phyloP scores from a whole-genome alignment of 2,797 vertebrate genomes.

The Arctocebus calabarensis region DNA sequence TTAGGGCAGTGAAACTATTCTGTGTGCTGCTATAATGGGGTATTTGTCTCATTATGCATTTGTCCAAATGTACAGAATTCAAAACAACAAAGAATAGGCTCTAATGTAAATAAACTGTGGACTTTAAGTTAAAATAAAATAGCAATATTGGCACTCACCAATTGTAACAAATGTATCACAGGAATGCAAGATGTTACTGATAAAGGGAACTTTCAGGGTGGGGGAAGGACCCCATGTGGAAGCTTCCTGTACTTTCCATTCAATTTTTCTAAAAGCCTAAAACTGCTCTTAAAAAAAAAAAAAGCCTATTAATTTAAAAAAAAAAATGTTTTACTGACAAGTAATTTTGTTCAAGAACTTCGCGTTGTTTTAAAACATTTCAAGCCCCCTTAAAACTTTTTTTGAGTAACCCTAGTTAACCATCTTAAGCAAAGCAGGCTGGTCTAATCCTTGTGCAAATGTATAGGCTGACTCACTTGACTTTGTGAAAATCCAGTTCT shows the following conservation, averaged over 20 bases:
- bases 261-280: neutral
- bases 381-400: neutral
- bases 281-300: neutral
- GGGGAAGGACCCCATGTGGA: accelerated
- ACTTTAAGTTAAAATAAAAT: neutral
- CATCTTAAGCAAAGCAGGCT: neutral
- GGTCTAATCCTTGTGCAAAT: neutral
- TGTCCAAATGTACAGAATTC: neutral
- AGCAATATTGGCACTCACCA: accelerated
- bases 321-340: neutral
- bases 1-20: neutral
- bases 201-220: accelerated
- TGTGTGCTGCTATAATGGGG: accelerated
- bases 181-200: too few species aligned
- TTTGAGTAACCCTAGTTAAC: neutral
- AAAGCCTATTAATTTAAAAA: neutral
- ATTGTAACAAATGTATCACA: accelerated
- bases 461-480: neutral
- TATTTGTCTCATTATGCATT: accelerated
- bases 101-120: neutral
- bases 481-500: neutral
- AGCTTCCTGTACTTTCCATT: neutral
- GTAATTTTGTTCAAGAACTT: neutral
- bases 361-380: neutral
- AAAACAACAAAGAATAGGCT: neutral